Conservation (phyloP, 2,888 invertebrate genomes). For the Eretmocerus hayati region DNA sequence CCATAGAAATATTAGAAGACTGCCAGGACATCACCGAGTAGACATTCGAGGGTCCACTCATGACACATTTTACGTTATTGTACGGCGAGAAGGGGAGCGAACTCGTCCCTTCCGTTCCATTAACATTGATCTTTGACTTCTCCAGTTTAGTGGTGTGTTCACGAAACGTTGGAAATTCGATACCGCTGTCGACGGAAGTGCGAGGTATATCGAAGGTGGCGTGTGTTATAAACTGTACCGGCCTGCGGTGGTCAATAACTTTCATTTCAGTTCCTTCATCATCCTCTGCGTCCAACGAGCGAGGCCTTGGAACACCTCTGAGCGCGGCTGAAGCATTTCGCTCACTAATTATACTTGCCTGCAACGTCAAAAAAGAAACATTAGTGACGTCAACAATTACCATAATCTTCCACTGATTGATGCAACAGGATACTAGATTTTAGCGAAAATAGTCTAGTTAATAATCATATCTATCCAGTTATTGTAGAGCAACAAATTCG, state of each 20-base stretch:
- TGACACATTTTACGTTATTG: constrained; percentile 40
- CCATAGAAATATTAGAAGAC: constrained; percentile 40
- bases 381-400: no score
- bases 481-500: no score
- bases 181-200: constrained; percentile 39
- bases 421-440: no score
- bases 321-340: constrained; percentile 35
- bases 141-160: constrained; percentile 39
- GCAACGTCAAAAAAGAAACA: no score
- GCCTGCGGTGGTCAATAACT: constrained; percentile 41
- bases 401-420: no score
- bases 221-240: constrained; percentile 38
- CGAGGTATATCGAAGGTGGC: constrained; percentile 40
- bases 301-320: constrained; percentile 35
- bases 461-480: no score
- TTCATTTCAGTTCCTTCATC: constrained; percentile 46
- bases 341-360: constrained; percentile 25
- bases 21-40: constrained; percentile 41
- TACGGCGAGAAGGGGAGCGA: constrained; percentile 34
- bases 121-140: constrained; percentile 37
- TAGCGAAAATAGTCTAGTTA: no score
- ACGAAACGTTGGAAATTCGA: constrained; percentile 37
- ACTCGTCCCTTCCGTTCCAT: constrained; percentile 32
- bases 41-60: constrained; percentile 35
- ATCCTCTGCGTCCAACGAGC: constrained; percentile 38